Conservation (phyloP, 35 echinoderm and acorn worm species). For the Ptychodera flava region DNA sequence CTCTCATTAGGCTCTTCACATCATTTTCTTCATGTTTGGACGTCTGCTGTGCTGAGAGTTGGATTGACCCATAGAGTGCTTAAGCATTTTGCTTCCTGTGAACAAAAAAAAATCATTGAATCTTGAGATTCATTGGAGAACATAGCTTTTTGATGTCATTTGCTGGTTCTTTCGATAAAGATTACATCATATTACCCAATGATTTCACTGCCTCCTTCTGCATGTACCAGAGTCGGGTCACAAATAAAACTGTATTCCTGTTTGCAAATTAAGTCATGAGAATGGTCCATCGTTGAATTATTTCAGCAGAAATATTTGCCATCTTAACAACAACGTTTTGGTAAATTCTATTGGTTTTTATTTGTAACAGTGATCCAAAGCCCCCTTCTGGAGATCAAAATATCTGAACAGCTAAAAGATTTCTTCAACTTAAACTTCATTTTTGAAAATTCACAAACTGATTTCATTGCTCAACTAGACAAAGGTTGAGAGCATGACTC, state of each 20-base stretch:
- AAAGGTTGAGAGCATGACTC: background rate
- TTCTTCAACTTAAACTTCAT: too few species aligned
- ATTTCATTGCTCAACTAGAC: too few species aligned
- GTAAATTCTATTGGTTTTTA: too few species aligned
- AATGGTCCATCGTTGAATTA: too few species aligned
- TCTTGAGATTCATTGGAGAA: background rate
- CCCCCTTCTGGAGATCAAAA: too few species aligned
- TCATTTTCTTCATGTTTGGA: background rate
- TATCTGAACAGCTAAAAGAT: too few species aligned
- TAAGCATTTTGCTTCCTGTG: slow-evolving; percentile 20
- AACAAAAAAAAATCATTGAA: background rate
- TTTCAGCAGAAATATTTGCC: too few species aligned
- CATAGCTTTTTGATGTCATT: background rate
- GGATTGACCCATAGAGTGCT: slow-evolving; percentile 12
- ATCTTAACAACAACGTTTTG: too few species aligned
- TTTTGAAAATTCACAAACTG: too few species aligned
- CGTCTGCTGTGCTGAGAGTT: background rate
- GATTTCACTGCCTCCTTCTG: too few species aligned
- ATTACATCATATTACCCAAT: background rate
- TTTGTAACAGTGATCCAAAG: too few species aligned
- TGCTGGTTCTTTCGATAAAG: background rate
- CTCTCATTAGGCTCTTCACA: background rate
- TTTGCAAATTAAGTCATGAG: background rate
- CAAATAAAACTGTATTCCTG: background rate
- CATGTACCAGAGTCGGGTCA: background rate